phyloP scores from a whole-genome alignment of 2,797 vertebrate genomes.

The Myoxocephalus aenaeus region DNA sequence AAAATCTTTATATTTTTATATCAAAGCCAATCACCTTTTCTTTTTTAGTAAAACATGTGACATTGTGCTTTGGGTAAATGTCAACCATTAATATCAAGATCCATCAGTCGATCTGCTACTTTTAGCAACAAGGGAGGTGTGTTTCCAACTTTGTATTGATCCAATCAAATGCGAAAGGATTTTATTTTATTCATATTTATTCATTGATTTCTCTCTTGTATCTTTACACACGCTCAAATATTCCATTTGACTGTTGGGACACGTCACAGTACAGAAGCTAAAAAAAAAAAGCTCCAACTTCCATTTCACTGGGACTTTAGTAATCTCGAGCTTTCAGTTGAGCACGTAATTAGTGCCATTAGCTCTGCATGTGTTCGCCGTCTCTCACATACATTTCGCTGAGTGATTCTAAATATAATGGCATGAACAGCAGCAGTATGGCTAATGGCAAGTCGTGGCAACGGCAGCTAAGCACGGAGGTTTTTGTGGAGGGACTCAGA shows the following conservation, averaged over 20 bases:
- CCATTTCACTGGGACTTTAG: background rate
- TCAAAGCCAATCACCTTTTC: background rate
- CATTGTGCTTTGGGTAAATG: too few species aligned
- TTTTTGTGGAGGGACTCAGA: background rate
- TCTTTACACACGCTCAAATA: too few species aligned
- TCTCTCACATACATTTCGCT: conserved; percentile 13
- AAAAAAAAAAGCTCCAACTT: background rate
- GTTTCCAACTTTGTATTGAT: too few species aligned
- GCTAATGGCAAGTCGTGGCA: conserved; percentile 24
- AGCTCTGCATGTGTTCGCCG: background rate
- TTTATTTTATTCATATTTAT: too few species aligned
- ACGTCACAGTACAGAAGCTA: background rate
- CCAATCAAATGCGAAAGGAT: too few species aligned
- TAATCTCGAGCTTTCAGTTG: background rate
- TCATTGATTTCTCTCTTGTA: too few species aligned
- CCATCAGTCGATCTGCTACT: background rate
- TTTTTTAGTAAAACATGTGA: background rate
- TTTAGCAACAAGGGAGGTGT: too few species aligned
- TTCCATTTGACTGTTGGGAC: too few species aligned
- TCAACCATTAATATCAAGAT: too few species aligned
- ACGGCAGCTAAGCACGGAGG: background rate
- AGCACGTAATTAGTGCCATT: background rate
- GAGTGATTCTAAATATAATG: conserved; percentile 4
- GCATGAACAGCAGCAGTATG: conserved; percentile 20
- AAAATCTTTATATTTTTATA: background rate